Conservation (phyloP, 2,113 vertebrate species). For the Alligator mississippiensis region DNA sequence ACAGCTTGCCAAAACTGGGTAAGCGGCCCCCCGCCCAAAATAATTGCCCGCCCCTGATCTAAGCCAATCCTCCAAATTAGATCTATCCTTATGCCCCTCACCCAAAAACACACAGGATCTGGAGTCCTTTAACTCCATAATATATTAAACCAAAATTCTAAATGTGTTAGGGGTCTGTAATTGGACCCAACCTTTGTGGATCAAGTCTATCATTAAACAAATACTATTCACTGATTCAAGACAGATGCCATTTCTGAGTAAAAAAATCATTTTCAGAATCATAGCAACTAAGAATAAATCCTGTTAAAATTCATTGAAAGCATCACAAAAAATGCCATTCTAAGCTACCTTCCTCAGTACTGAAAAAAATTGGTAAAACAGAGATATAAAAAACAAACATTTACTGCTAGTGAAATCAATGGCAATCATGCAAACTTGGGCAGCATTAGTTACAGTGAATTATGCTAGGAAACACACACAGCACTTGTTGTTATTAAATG, state of each 20-base stretch:
- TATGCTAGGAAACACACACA: neutral
- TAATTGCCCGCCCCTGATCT: no score
- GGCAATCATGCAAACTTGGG: slow-evolving; percentile 30
- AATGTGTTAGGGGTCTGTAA: neutral
- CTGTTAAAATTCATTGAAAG: neutral
- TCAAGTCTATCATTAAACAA: neutral
- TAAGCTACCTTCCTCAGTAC: neutral
- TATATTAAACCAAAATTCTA: neutral
- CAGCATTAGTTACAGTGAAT: neutral
- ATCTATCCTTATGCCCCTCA: neutral
- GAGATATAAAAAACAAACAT: neutral
- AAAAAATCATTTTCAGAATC: neutral
- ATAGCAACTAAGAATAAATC: neutral
- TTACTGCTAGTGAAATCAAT: neutral
- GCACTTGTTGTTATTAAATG: neutral
- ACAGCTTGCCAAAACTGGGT: no score
- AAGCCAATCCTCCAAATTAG: no score
- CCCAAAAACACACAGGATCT: neutral
- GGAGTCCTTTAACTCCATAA: neutral
- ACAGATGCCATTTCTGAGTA: slow-evolving; percentile 10
- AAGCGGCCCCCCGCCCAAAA: no score
- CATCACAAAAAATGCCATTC: neutral
- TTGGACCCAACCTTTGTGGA: neutral
- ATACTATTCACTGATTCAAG: neutral
- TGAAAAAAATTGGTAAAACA: neutral